Base-by-base conservation (phyloP, 2,113 vertebrate species). In the Muscicapa adusta region DNA sequence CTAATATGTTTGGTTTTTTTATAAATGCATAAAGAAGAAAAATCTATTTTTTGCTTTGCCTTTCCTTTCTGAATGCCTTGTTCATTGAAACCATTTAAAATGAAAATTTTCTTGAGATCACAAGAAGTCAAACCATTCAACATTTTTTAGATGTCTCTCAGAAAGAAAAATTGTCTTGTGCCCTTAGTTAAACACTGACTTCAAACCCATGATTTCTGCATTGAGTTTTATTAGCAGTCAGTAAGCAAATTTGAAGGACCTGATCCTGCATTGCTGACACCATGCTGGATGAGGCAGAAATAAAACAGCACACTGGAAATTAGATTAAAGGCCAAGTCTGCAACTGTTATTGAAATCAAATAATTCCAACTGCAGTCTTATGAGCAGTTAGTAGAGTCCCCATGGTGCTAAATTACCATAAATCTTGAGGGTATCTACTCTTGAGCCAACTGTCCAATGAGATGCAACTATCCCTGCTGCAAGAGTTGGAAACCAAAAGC, bases 261-360 rank as follows among this genome's bases (percentile, higher is more conserved):
- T 67, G 56, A 97, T 96, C 75, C 95, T 90, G 63, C 43, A 56
- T 91, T 88, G 60, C 78, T 93, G 72, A 94, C 85, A 96, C 94
- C 53, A 57, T 84, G 56, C 72, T 96, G 79, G 67, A 94, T 85
- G 63, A 86, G 47, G 72, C 84, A 96, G 94, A 95, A 96, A 94
- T 96, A 93, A 94, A 97, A 76, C 93, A 97, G 95, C 87, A 88
- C 94, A 93, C 93, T 94, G 71, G 66, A 94, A 96, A 97, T 97
- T 82, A 82, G 89, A 96, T 97, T 97, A 97, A 97, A 93, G 85
- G 63, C 91, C 91, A 95, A 88, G 77, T 81, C 95, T 95, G 95
- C 93, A 95, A 96, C 91, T 94, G 71, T 94, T 97, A 94, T 70
- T 96, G 93, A 95, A 97, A 97, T 97, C 81, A 13, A 96, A 73